phyloP scores from a whole-genome alignment of 37 sponge, comb jelly and placozoan genomes.

The Chondrilla cf. caribensis region DNA sequence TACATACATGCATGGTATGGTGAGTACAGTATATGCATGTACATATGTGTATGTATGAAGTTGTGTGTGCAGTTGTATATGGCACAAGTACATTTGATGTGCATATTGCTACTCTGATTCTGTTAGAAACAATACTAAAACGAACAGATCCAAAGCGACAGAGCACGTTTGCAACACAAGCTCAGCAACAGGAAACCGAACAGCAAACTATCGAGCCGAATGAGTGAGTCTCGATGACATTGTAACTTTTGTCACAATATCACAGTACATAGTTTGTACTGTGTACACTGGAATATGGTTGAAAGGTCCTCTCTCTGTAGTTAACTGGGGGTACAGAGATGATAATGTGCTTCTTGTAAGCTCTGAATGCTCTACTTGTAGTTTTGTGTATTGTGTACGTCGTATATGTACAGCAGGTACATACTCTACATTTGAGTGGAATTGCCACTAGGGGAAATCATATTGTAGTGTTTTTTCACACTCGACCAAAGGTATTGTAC shows the following conservation, averaged over 20 bases:
- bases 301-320: too few species aligned
- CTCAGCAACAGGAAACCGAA: not conserved
- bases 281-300: too few species aligned
- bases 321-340: too few species aligned
- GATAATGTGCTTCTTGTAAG: too few species aligned
- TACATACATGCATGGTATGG: not conserved
- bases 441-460: too few species aligned
- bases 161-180: not conserved
- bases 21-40: not conserved
- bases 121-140: not conserved
- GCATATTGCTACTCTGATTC: too few species aligned
- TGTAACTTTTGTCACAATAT: not conserved
- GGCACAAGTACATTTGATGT: not conserved
- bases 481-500: too few species aligned
- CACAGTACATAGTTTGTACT: not conserved
- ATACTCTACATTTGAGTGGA: too few species aligned
- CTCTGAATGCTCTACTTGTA: too few species aligned
- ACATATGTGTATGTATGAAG: not conserved
- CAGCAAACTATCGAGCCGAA: conserved; percentile 41
- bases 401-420: too few species aligned
- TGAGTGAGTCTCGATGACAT: conserved; percentile 34
- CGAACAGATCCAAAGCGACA: not conserved
- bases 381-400: too few species aligned
- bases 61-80: not conserved
- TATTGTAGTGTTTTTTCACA: too few species aligned